Evolutionary conservation across 2,888 invertebrate species (phyloP).

Genomic region (Lottia gigantea): DNA sequence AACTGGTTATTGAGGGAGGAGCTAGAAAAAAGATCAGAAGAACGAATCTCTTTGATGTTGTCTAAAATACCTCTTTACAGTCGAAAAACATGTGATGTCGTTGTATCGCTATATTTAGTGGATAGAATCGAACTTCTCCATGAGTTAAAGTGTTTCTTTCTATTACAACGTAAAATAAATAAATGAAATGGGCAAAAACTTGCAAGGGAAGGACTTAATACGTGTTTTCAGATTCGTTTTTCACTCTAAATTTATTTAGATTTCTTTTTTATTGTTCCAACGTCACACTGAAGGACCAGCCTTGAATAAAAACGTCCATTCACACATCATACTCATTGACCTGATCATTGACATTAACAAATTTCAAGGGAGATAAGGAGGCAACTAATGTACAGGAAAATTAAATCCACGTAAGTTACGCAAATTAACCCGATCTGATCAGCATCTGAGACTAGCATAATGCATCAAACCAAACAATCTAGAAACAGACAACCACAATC

Average conservation of each 20-base stretch:
- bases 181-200: background rate
- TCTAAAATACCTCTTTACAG: background rate
- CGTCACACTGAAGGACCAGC: background rate
- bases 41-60: background rate
- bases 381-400: too few relatives aligned
- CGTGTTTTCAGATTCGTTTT: background rate
- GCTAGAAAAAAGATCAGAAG: background rate
- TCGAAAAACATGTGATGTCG: constrained; percentile 5
- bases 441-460: too few relatives aligned
- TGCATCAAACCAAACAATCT: too few relatives aligned
- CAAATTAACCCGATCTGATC: too few relatives aligned
- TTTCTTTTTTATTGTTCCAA: background rate
- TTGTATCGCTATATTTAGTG: constrained; percentile 6
- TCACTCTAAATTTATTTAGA: background rate
- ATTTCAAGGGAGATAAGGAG: too few relatives aligned
- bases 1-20: background rate
- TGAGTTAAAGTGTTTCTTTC: constrained; percentile 7
- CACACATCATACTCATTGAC: too few relatives aligned
- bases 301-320: background rate
- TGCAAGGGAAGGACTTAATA: background rate
- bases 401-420: too few relatives aligned
- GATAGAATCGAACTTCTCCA: background rate
- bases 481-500: too few relatives aligned
- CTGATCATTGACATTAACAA: too few relatives aligned
- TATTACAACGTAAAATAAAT: constrained; percentile 5